Conservation (phyloP, 2,888 invertebrate species). For the Aleiodes alternator region DNA sequence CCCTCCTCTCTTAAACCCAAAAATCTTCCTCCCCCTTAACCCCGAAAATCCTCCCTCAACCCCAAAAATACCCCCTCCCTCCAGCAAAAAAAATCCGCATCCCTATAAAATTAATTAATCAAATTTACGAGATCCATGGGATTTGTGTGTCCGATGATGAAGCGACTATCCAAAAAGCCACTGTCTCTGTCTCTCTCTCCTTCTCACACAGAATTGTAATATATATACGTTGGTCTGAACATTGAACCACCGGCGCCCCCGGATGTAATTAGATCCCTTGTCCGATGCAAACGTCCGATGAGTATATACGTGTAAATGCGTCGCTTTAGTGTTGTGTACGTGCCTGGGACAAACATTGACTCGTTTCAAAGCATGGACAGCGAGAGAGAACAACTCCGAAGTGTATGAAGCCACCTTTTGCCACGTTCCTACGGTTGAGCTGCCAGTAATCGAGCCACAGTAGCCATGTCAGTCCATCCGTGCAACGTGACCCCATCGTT, state of each 20-base stretch:
- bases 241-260: constrained; percentile 29
- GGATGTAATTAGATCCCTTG: constrained; percentile 51
- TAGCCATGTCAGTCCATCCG: constrained; percentile 47
- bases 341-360: constrained; percentile 28
- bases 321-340: constrained; percentile 13
- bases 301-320: constrained; percentile 14
- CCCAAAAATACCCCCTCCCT: too few species aligned
- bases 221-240: constrained; percentile 12
- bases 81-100: too few species aligned
- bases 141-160: not conserved
- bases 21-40: too few species aligned
- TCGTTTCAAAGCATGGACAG: constrained; percentile 11
- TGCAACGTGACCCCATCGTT: constrained; percentile 45
- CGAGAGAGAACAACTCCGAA: constrained; percentile 12
- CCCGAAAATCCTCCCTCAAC: too few species aligned
- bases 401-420: constrained; percentile 18
- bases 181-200: too few species aligned
- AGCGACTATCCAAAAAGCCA: not conserved
- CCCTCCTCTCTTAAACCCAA: too few species aligned
- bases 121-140: too few species aligned
- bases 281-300: constrained; percentile 28
- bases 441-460: constrained; percentile 46
- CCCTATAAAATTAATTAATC: too few species aligned
- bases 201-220: not conserved
- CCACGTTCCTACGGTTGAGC: constrained; percentile 35